Conservation (phyloP, 35 echinoderm and acorn worm species). For the Acanthaster planci region DNA sequence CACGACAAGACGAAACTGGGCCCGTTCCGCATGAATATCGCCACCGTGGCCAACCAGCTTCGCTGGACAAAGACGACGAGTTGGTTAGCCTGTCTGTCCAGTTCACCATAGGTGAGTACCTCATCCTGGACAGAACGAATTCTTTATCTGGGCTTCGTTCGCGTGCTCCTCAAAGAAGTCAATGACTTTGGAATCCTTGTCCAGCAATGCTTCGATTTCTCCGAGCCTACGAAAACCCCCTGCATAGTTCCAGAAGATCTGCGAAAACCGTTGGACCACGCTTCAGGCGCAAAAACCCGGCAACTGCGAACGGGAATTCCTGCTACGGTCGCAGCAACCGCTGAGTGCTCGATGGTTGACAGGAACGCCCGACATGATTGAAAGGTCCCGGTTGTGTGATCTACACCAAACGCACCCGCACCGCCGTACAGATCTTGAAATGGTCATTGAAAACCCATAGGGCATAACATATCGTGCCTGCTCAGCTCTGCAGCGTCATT, state of each 20-base stretch:
- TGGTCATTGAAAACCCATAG: too few relatives aligned
- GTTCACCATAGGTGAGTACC: constrained; percentile 32
- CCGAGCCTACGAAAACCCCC: too few relatives aligned
- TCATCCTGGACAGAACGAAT: constrained; percentile 48
- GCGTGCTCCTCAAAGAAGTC: constrained; percentile 21
- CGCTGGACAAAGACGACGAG: constrained; percentile 15
- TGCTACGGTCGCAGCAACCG: background rate
- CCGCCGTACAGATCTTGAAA: too few relatives aligned
- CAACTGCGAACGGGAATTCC: background rate
- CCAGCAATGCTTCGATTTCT: background rate
- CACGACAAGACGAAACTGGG: constrained; percentile 29
- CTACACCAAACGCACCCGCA: too few relatives aligned
- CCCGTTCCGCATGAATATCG: constrained; percentile 45
- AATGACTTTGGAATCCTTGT: constrained; percentile 1
- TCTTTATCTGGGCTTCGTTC: constrained; percentile 1
- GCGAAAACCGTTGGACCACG: background rate
- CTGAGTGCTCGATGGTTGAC: background rate
- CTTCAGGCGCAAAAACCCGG: background rate
- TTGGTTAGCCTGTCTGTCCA: constrained; percentile 32
- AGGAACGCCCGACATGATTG: too few relatives aligned
- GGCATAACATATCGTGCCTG: too few relatives aligned
- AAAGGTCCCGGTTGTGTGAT: too few relatives aligned
- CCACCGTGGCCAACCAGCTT: constrained; percentile 29
- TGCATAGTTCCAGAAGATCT: background rate
- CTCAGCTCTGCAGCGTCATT: too few relatives aligned